Conservation (phyloP, 2,888 invertebrate genomes). For the Glomeris marginata region DNA sequence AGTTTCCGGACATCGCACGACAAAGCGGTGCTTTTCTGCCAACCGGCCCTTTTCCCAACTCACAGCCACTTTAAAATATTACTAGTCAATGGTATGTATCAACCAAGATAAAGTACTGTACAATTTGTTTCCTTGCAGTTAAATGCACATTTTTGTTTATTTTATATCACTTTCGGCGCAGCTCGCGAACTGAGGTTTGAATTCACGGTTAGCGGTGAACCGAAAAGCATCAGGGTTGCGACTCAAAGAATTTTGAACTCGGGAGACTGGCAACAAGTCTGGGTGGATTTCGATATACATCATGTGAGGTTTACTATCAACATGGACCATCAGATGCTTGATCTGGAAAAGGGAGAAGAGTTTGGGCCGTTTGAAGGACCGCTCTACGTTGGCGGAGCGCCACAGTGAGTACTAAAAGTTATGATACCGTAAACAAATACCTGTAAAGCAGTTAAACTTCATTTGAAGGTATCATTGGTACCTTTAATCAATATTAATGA, state of each 20-base stretch:
- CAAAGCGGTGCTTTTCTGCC: slow-evolving; percentile 75
- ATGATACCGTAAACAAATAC: no score
- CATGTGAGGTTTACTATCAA: slow-evolving; percentile 88
- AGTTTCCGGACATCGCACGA: slow-evolving; percentile 84
- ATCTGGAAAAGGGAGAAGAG: slow-evolving; percentile 66
- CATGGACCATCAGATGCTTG: slow-evolving; percentile 74
- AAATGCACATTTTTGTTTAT: slow-evolving; percentile 17
- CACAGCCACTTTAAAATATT: slow-evolving; percentile 88
- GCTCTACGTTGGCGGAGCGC: slow-evolving; percentile 77
- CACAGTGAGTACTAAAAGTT: slow-evolving; percentile 53
- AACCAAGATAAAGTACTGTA: background rate
- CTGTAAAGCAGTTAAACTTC: no score
- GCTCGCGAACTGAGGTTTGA: slow-evolving; percentile 79
- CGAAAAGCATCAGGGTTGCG: slow-evolving; percentile 64
- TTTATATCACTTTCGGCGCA: no score
- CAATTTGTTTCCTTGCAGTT: background rate
- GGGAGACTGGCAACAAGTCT: slow-evolving; percentile 91
- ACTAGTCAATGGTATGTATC: slow-evolving; percentile 45
- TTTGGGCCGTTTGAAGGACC: slow-evolving; percentile 86
- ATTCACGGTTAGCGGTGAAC: slow-evolving; percentile 69
- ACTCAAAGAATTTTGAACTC: slow-evolving; percentile 69
- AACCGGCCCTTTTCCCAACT: slow-evolving; percentile 73
- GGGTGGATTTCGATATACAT: slow-evolving; percentile 88
- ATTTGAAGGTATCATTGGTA: no score
- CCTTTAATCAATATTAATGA: no score